Evolutionary conservation across 2,113 vertebrate species (phyloP).

Genomic region (Scytalopus superciliaris): DNA sequence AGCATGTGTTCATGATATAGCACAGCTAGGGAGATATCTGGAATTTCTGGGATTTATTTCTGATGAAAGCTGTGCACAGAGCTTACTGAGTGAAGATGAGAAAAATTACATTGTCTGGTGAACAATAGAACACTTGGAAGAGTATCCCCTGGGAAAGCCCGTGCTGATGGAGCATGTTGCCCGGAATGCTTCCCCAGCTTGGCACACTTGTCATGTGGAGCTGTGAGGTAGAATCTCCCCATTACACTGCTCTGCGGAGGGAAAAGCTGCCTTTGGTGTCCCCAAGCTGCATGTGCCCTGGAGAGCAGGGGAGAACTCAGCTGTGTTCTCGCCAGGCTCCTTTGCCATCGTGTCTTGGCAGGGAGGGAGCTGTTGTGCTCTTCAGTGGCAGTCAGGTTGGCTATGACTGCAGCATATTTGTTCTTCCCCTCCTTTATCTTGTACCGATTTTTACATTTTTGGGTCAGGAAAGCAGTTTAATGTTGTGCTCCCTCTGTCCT

Average conservation of each 20-base stretch:
- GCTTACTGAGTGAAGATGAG: neutral
- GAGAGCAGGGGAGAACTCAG: rapidly evolving
- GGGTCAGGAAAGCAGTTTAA: neutral
- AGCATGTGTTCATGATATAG: neutral
- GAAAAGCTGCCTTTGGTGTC: neutral
- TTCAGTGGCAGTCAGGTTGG: neutral
- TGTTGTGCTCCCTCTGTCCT: neutral
- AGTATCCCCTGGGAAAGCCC: neutral
- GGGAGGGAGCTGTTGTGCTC: neutral
- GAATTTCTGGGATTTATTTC: slow-evolving; percentile 53
- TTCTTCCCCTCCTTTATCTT: neutral
- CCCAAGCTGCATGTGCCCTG: neutral
- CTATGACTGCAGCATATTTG: neutral
- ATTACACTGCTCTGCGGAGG: rapidly evolving
- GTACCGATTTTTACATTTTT: neutral
- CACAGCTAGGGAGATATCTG: neutral
- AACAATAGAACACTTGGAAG: neutral
- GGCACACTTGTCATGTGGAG: rapidly evolving
- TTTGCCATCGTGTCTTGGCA: neutral
- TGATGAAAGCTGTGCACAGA: neutral
- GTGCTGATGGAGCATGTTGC: rapidly evolving
- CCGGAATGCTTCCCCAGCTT: neutral
- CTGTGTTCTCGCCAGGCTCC: rapidly evolving
- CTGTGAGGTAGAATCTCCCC: neutral
- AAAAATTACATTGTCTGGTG: neutral